Base-by-base conservation (phyloP, 2,797 vertebrate species). In the Phoebastria nigripes region DNA sequence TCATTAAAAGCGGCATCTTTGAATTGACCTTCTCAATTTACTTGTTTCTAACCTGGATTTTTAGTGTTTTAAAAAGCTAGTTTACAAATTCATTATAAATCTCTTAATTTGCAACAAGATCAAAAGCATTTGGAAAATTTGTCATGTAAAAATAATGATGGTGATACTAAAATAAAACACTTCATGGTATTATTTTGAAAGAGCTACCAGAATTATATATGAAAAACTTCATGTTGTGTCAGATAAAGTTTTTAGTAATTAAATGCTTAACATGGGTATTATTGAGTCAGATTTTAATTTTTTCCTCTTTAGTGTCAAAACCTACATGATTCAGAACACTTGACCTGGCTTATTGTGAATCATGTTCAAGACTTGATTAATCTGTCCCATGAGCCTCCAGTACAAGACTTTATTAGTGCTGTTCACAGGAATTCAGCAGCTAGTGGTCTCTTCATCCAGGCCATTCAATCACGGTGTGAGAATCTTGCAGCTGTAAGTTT, bases 341-440 rank as follows among this genome's bases (percentile, higher is more conserved):
- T 99, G 78, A 99, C 99, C 2, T 99, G 99, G 99, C 98, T 99
- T 85, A 99, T 99, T 37, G 99, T 99, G 83, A 99, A 99, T 96
- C 99, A 99, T 3, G 98, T 99, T 85, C 98, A 99, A 65, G 99
- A 99, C 95, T 98, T 99, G 90, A 99, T 99, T 98, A 98, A 94
- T 96, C 98, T 99, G 62, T 99, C 99, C 63, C 99, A 99, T 33
- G 99, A 99, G 94, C 99, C 99, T 55, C 99, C 99, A 2, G 99
- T 99, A 46, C 99, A 99, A 97, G 99, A 99, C 96, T 99, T 99
- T 78, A 99, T 99, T 93, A 99, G 99, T 35, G 99, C 99, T 22
- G 97, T 99, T 82, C 99, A 99, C 95, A 99, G 99, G 49, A 99
- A 99, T 96, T 99, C 99, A 2, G 99, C 99, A 20, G 99, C 99